A percentile compares a stretch with the other conserved stretches of the same genome.
Conservation (phyloP, 2,113 vertebrate species). For the Trematocara nigrifrons region DNA sequence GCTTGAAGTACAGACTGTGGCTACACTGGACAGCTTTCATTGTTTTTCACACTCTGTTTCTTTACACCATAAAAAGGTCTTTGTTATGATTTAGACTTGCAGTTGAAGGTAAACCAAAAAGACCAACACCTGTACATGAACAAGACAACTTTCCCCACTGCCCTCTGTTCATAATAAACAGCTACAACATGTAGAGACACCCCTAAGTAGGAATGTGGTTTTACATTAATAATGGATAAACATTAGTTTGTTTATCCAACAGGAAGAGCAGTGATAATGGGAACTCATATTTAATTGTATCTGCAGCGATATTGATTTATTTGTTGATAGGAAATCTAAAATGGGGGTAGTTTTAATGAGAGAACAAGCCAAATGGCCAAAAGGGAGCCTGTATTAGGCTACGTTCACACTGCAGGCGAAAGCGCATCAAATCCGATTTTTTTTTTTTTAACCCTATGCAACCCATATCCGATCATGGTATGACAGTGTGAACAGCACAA, state of each 20-base stretch:
- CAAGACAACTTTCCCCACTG: background rate
- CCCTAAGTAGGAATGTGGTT: background rate
- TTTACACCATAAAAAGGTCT: background rate
- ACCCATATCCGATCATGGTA: fast-evolving
- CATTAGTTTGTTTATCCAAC: background rate
- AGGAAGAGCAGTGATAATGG: background rate
- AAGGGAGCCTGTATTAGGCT: background rate
- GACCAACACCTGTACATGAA: fast-evolving
- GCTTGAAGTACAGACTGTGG: background rate
- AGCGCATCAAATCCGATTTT: fast-evolving
- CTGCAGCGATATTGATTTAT: background rate
- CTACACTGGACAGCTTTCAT: background rate
- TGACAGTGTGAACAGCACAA: background rate
- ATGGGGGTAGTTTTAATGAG: background rate
- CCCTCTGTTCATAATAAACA: background rate
- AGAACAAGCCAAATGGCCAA: background rate
- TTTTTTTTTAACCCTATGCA: fast-evolving
- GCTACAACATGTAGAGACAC: background rate
- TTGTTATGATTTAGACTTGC: background rate
- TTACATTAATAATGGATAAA: background rate
- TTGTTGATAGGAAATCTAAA: background rate
- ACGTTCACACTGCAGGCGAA: background rate
- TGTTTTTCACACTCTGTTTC: background rate
- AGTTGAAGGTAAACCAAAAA: background rate
- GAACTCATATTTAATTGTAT: background rate